phyloP scores from a whole-genome alignment of 2,113 vertebrate genomes.

The Nibea coibor region DNA sequence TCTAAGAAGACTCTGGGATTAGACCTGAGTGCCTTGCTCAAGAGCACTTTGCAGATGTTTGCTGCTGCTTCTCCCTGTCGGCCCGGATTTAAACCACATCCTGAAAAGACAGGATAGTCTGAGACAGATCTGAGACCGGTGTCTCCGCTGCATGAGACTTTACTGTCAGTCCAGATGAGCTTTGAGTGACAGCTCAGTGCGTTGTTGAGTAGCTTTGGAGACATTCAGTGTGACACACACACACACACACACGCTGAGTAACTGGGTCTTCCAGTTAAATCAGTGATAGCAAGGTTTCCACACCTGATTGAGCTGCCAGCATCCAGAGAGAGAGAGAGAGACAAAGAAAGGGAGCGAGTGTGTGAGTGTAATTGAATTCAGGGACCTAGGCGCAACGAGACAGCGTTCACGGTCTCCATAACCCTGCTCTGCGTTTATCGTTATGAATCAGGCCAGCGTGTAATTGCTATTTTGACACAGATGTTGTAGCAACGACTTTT shows the following conservation, averaged over 20 bases:
- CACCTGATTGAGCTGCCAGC: slow-evolving; percentile 31
- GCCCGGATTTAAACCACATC: neutral
- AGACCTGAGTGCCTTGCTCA: neutral
- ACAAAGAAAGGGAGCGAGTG: slow-evolving; percentile 10
- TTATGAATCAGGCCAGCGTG: slow-evolving; percentile 67
- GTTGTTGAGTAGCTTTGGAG: slow-evolving; percentile 23
- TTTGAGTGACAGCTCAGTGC: slow-evolving; percentile 44
- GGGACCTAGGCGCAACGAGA: slow-evolving; percentile 57
- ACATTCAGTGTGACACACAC: slow-evolving; percentile 16
- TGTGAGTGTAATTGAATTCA: slow-evolving; percentile 68
- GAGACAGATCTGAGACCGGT: neutral
- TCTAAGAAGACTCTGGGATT: neutral
- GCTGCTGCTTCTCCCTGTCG: neutral
- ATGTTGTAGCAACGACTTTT: slow-evolving; percentile 28
- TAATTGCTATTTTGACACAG: slow-evolving; percentile 78
- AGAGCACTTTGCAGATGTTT: neutral
- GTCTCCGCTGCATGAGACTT: neutral
- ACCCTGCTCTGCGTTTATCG: slow-evolving; percentile 58
- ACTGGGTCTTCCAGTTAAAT: slow-evolving; percentile 24
- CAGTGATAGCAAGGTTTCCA: slow-evolving; percentile 36
- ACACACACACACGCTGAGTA: neutral
- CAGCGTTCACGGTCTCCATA: slow-evolving; percentile 51
- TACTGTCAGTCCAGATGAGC: slow-evolving; percentile 31
- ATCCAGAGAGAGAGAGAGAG: slow-evolving; percentile 5
- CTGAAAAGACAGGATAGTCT: neutral